Evolutionary conservation across 2,888 invertebrate genomes (phyloP), one percentile per base, ranked within the genome.

Genomic region (Trachelus troglodyta): DNA sequence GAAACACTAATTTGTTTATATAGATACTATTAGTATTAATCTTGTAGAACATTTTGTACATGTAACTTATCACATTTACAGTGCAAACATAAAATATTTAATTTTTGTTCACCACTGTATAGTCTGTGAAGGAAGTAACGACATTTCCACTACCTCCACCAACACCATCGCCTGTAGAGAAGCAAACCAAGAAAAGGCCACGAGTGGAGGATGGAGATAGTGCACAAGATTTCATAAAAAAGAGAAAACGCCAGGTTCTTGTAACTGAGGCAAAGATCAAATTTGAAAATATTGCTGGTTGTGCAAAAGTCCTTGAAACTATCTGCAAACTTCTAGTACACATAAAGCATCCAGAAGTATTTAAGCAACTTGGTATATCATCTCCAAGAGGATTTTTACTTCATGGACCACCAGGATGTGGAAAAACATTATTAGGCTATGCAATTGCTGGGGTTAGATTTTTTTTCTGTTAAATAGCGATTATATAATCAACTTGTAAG

Each of bases 321-420:
- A 93, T 97, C 2, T 95, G 95, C 89, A 95, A 96, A 88, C 92
- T 97, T 77, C 92, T 98, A 76, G 93, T 97, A 84, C 98, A 98
- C 89, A 95, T 98, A 91, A 96, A 95, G 87, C 97, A 98, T 88
- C 97, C 98, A 3, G 97, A 98, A 91, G 94, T 98, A 23, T 98
- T 97, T 91, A 93, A 93, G 79, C 94, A 95, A 83, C 93, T 98
- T 81, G 98, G 98, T 1, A 95, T 98, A 76, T 94, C 96, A 82
- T 96, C 98, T 69, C 97, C 98, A 0, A 94, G 97, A 88, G 99
- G 98, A 35, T 96, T 99, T 86, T 92, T 99, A 76, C 92, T 99
- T 75, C 98, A 99, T 91, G 99, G 99, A 0, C 99, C 99, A 0
- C 98, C 99, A 0, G 99, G 99, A 0, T 98, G 98, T 90, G 99